phyloP scores from a whole-genome alignment of 2,113 vertebrate genomes.

The Malurus elegans region DNA sequence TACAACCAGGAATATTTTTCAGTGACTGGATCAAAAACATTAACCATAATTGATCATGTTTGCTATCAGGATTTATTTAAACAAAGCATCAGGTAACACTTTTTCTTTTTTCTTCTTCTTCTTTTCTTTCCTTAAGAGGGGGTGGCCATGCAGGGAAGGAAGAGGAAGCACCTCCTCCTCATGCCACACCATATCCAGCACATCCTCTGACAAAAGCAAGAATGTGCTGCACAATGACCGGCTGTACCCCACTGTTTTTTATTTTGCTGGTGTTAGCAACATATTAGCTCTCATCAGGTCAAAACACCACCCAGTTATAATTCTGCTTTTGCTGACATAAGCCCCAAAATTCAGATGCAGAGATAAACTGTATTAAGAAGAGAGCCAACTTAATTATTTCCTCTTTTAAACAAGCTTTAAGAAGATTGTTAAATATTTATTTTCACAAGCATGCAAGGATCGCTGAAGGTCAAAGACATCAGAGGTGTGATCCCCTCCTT shows the following conservation, averaged over 20 bases:
- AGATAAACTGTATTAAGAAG: conserved; percentile 4
- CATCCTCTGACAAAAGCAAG: conserved; percentile 38
- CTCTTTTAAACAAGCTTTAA: conserved; percentile 47
- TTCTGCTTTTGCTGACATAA: background rate
- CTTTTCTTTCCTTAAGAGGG: background rate
- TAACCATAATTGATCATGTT: background rate
- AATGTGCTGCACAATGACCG: background rate
- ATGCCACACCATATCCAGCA: background rate
- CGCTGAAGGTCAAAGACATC: conserved; percentile 51
- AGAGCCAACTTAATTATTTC: conserved; percentile 15
- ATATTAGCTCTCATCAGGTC: background rate
- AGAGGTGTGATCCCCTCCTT: conserved; percentile 51
- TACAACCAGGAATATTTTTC: conserved; percentile 8
- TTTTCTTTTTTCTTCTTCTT: background rate
- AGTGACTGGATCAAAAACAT: background rate
- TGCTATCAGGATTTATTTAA: background rate
- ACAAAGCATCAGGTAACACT: background rate
- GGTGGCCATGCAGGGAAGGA: background rate
- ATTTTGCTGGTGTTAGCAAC: background rate
- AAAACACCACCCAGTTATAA: background rate
- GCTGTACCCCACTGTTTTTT: background rate
- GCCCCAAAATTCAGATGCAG: conserved; percentile 3
- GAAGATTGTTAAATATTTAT: conserved; percentile 57
- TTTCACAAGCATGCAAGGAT: conserved; percentile 32
- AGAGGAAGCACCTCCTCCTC: background rate